A percentile compares a stretch with the other conserved stretches of the same genome.
phyloP scores from a whole-genome alignment of 35 echinoderm and acorn worm genomes.

The Diadema setosum region DNA sequence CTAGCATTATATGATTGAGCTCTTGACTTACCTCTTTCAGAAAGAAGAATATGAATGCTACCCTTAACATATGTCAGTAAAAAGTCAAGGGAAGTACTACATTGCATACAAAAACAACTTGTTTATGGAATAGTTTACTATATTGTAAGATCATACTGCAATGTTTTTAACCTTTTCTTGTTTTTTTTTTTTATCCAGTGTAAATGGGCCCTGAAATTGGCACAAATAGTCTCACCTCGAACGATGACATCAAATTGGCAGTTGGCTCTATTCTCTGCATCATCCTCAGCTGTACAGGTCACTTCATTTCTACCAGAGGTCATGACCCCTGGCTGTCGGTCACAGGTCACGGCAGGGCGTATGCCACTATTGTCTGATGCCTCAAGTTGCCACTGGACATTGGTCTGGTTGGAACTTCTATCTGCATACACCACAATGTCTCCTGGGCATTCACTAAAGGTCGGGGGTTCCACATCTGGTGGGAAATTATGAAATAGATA shows the following conservation, averaged over 20 bases:
- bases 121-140: too few relatives aligned
- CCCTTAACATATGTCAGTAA: too few relatives aligned
- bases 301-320: neutral
- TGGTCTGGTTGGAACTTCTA: neutral
- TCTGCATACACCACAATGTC: neutral
- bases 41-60: too few relatives aligned
- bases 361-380: constrained; percentile 26
- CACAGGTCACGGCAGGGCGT: constrained; percentile 16
- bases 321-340: neutral
- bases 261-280: neutral
- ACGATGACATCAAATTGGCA: constrained; percentile 10
- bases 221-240: neutral
- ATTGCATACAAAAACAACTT: too few relatives aligned
- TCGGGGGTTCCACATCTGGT: constrained; percentile 9
- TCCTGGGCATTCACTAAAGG: neutral
- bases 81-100: too few relatives aligned
- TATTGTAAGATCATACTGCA: too few relatives aligned
- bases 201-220: too few relatives aligned
- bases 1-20: too few relatives aligned
- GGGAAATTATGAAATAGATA: too few relatives aligned
- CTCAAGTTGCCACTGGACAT: neutral
- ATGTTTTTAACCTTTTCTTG: too few relatives aligned
- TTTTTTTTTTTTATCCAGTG: too few relatives aligned
- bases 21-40: too few relatives aligned
- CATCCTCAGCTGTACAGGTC: neutral